A percentile compares a stretch with the other conserved stretches of the same genome.
phyloP scores from a whole-genome alignment of 2,888 invertebrate species.

The Calameuta pallipes region DNA sequence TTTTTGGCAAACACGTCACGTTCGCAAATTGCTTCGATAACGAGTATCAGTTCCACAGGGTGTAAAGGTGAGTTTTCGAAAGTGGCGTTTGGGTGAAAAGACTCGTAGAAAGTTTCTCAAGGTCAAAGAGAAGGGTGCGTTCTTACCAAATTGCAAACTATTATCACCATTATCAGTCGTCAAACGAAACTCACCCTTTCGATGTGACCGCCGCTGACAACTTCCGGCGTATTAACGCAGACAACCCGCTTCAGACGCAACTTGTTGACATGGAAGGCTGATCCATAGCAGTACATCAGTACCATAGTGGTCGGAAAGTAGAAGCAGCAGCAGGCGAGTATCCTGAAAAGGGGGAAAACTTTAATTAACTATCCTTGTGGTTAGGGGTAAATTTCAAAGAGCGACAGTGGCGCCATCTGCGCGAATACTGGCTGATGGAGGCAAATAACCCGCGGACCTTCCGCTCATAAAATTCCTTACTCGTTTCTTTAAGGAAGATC shows the following conservation, averaged over 20 bases:
- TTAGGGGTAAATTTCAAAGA: neutral
- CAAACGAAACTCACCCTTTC: conserved; percentile 67
- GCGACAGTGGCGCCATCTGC: neutral
- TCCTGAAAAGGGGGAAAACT: conserved; percentile 72
- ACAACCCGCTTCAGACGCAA: conserved; percentile 73
- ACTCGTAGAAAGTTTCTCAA: neutral
- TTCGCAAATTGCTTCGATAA: neutral
- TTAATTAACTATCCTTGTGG: neutral
- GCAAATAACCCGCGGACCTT: neutral
- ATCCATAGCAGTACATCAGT: conserved; percentile 91
- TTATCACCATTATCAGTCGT: neutral
- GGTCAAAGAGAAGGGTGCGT: neutral
- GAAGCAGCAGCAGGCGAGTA: conserved; percentile 86
- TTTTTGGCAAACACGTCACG: neutral
- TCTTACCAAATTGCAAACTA: neutral
- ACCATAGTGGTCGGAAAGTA: conserved; percentile 94
- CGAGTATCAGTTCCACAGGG: neutral
- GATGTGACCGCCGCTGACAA: conserved; percentile 66
- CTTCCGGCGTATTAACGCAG: conserved; percentile 68
- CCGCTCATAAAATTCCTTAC: neutral
- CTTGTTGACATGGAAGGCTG: conserved; percentile 89
- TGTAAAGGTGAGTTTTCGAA: neutral
- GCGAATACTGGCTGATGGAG: neutral
- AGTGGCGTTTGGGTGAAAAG: neutral
- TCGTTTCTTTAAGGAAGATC: neutral